Evolutionary conservation across 2,113 vertebrate species (phyloP), one percentile per base, ranked within the genome.

Genomic region (Zingel zingel): DNA sequence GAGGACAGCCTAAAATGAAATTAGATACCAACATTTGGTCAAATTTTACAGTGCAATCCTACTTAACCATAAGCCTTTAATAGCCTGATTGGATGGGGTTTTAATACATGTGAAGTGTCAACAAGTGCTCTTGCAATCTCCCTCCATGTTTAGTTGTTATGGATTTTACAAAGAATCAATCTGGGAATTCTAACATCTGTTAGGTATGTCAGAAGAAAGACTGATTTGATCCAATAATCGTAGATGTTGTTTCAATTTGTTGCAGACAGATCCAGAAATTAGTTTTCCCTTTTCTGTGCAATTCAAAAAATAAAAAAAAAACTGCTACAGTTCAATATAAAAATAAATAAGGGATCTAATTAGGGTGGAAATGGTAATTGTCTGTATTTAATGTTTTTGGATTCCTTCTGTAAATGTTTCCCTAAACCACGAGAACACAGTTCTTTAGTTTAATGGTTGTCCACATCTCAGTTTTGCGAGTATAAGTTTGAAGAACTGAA

Each of bases 151-250:
- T 30, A 51, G 23, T 36, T 54, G 48, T 72, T 54, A 71, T 45
- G 21, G n/a, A 69, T 81, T 77, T 86, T 74, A 81, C 53, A 82
- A 51, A 54, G 54, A 78, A 83, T 91, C 68, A 75, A 70, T 84
- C 59, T 61, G 77, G 58, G 57, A 93, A 83, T 83, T 81, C 79
- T 90, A 86, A 88, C 77, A 48, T 81, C 72, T 86, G 79, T 79
- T 91, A 86, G 64, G 70, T 80, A 23, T 75, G 75, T 74, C 51
- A 67, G 30, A 86, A 54, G 50, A 66, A 61, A 57, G 59, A 75
- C 25, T 5, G 25, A 72, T 83, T 72, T 83, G 33, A 82, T 63
- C 79, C 61, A 81, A 48, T 75, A 54, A 81, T 58, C 54, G 62
- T 75, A 21, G 27, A 79, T 83, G 63, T 70, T 74, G 50, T 77